Evolutionary conservation across 2,888 invertebrate species (phyloP).

Genomic region (Sminthurinus aureus): DNA sequence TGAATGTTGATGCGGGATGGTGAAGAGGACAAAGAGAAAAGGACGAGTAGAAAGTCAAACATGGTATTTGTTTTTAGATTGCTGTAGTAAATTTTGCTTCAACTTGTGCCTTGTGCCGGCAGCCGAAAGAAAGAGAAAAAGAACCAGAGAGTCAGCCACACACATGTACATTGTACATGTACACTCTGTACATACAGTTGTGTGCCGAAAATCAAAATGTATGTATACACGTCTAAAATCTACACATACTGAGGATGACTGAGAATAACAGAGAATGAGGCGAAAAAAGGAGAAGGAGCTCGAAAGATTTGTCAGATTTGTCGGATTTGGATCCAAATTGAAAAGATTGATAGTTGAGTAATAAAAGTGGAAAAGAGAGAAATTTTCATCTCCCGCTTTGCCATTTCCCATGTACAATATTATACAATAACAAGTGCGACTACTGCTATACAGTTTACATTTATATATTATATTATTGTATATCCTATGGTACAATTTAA

Average conservation of each 20-base stretch:
- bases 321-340: conserved; percentile 37
- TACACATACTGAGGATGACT: too few relatives aligned
- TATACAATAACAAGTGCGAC: not conserved
- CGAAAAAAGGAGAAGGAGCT: not conserved
- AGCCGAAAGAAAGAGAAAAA: not conserved
- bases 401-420: too few relatives aligned
- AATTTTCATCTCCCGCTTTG: not conserved
- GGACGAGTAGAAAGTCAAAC: not conserved
- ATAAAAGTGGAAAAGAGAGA: conserved; percentile 38
- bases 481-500: not conserved
- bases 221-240: too few relatives aligned
- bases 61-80: not conserved
- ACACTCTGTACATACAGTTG: too few relatives aligned
- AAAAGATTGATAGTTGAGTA: conserved; percentile 45
- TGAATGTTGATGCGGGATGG: not conserved
- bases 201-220: too few relatives aligned
- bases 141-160: not conserved
- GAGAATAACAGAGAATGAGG: not conserved
- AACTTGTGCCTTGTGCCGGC: not conserved
- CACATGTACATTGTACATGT: not conserved
- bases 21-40: not conserved
- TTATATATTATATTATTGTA: not conserved
- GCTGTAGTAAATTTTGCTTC: not conserved
- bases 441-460: too few relatives aligned
- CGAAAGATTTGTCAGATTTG: conserved; percentile 44